Conservation (phyloP, 2,113 vertebrate genomes). For the Cyanocitta stelleri region DNA sequence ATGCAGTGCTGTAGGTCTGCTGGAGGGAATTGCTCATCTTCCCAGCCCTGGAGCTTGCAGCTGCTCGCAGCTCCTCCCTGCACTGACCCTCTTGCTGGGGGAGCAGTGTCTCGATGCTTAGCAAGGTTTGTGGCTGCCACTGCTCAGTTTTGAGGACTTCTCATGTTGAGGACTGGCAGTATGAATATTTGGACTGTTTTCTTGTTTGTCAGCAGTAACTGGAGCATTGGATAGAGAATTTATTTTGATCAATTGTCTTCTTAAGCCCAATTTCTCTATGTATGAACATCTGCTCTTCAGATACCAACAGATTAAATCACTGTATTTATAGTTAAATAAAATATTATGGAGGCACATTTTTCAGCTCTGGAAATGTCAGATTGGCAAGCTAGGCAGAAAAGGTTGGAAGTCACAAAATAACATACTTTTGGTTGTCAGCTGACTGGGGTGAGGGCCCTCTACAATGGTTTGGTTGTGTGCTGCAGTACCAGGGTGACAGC, state of each 20-base stretch:
- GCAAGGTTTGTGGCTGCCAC: not conserved
- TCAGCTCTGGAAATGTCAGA: not conserved
- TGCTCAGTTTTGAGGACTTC: not conserved
- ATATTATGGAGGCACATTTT: not conserved
- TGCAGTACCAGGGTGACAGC: not conserved
- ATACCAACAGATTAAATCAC: not conserved
- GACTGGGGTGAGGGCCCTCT: not conserved
- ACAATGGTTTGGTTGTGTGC: not conserved
- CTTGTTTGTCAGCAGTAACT: not conserved
- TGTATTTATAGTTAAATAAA: not conserved
- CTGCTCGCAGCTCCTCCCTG: not conserved
- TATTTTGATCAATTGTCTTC: not conserved
- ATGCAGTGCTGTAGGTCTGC: not conserved
- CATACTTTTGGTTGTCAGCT: not conserved
- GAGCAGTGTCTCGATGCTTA: not conserved
- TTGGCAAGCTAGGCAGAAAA: not conserved
- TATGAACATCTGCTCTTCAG: not conserved
- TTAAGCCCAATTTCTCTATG: not conserved
- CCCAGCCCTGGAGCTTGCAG: not conserved
- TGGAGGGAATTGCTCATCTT: not conserved
- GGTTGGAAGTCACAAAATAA: not conserved
- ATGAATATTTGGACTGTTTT: not conserved
- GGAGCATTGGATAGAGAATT: not conserved
- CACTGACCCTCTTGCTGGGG: not conserved
- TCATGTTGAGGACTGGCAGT: not conserved